Evolutionary conservation across 2,113 vertebrate genomes (phyloP), one percentile per base, ranked within the genome.

Genomic region (Syngnathus scovelli): DNA sequence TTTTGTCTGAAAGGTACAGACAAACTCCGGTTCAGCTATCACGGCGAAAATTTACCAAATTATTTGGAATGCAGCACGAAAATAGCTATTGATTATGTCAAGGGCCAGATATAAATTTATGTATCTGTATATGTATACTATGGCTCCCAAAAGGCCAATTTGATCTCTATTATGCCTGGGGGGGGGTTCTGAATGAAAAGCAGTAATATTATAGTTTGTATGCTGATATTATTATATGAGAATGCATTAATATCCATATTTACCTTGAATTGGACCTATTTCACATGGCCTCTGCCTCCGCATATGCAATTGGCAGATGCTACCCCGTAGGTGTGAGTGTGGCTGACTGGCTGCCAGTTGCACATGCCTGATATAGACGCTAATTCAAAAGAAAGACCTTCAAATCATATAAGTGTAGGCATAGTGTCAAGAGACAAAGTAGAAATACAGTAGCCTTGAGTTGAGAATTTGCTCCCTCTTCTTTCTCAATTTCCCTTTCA

Each of bases 371-470:
- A 23, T 12, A 55, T 27, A 55, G 52, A 27, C 16, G 16, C 44
- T 5, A 48, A 18, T 3, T 55, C n/a, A 46, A 27, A 48, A 75
- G n/a, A 39, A 70, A 55, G 1, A 43, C 18, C 33, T 33, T 75
- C 36, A 69, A 44, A 66, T 55, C 15, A 72, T 62, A 46, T 19
- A 21, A 66, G 73, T 38, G 2, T 52, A 64, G 72, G 36, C 58
- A 56, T 68, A 37, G 49, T n/a, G 21, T 27, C 23, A 37, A 0
- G 18, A 70, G 55, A 9, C 8, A n/a, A 19, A 66, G 19, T 39
- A 59, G 73, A 72, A 71, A 71, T 44, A 16, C 36, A 58, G 67
- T 55, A 70, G 33, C 33, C 21, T 60, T 46, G 64, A 73, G 16
- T 2, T 55, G 36, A 48, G 70, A 65, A 60, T 72, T 66, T 71